Evolutionary conservation across 2,797 vertebrate genomes (phyloP).

Genomic region (Lophotriccus pileatus): DNA sequence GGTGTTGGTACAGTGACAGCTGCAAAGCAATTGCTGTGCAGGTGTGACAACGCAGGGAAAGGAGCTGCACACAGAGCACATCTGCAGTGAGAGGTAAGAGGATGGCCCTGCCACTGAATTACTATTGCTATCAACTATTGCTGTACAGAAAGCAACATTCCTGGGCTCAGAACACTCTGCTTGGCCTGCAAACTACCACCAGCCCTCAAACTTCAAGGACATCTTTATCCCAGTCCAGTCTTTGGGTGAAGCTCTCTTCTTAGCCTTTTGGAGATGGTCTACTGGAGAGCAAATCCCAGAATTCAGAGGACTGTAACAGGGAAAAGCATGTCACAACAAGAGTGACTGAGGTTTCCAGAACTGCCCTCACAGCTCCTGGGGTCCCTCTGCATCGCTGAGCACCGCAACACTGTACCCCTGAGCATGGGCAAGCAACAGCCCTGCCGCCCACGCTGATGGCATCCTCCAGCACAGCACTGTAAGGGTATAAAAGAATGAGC

Average conservation of each 20-base stretch:
- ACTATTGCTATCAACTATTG: not conserved
- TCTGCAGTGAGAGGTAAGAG: not conserved
- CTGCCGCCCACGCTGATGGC: not conserved
- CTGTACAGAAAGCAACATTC: not conserved
- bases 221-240: not conserved
- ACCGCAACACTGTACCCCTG: not conserved
- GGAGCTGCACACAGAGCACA: not conserved
- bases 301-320: not conserved
- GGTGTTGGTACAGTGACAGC: slow-evolving; percentile 42
- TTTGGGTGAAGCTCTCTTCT: not conserved
- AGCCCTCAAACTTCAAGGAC: not conserved
- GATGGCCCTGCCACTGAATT: not conserved
- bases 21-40: slow-evolving; percentile 47
- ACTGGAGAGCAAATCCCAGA: not conserved
- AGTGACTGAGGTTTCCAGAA: not conserved
- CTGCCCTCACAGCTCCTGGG: not conserved
- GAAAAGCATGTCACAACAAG: not conserved
- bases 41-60: slow-evolving; percentile 4
- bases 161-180: not conserved
- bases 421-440: not conserved
- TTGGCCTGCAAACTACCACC: not conserved
- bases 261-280: not conserved
- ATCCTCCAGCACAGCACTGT: not conserved
- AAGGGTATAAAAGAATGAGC: not conserved
- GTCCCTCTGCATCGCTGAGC: not conserved